A percentile compares a stretch with the other conserved stretches of the same genome.
phyloP scores from a whole-genome alignment of 2,797 vertebrate genomes.

The Rhinella marina region DNA sequence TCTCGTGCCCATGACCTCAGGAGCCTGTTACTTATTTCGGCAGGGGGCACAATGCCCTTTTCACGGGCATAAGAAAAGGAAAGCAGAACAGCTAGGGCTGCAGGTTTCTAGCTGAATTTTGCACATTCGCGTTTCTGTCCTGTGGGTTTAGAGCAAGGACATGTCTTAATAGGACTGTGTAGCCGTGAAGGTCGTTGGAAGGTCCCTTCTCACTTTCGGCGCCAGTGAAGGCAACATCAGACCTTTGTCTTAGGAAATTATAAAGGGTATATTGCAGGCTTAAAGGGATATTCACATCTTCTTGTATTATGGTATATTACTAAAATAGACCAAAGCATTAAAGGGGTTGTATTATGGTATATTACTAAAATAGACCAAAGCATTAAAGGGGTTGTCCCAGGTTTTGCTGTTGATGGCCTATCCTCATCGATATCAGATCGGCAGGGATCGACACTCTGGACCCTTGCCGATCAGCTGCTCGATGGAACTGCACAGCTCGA shows the following conservation, averaged over 20 bases:
- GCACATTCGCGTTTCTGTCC: not conserved
- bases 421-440: too few species aligned
- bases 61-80: not conserved
- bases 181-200: conserved; percentile 46
- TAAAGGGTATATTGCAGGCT: not conserved
- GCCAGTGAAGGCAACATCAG: conserved; percentile 11
- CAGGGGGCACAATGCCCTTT: not conserved
- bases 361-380: too few species aligned
- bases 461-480: too few species aligned
- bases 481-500: too few species aligned
- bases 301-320: not conserved
- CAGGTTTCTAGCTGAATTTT: not conserved
- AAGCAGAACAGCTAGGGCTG: not conserved
- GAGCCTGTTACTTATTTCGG: too few species aligned
- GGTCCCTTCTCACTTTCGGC: conserved; percentile 19
- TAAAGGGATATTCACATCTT: not conserved
- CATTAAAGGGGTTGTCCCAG: too few species aligned
- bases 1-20: too few species aligned
- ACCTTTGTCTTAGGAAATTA: not conserved
- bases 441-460: too few species aligned
- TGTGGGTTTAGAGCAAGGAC: not conserved
- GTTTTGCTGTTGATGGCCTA: too few species aligned
- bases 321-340: too few species aligned
- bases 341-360: not conserved
- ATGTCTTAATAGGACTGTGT: conserved; percentile 35